These are phyloP conservation scores for Chlorodrepanis virens DNA, from an alignment of 2,113 vertebrate species.

Conservation along the genomic window DNA sequence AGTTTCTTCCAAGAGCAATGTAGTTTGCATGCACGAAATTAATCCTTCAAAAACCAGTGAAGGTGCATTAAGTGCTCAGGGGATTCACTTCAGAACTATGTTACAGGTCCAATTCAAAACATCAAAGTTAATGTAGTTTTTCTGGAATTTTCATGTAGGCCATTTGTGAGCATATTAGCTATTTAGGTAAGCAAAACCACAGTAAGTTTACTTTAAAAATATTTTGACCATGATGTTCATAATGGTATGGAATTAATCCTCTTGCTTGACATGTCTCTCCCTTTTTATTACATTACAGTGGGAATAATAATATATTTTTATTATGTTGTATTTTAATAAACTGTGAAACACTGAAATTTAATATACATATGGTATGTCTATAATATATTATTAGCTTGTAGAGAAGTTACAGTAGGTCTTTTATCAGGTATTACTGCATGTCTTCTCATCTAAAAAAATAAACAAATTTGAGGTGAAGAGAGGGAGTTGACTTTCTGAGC, in stretches of 20 bases:
- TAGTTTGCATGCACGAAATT: not conserved
- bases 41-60: not conserved
- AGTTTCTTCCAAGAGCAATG: not conserved
- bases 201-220: not conserved
- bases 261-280: not conserved
- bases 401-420: not conserved
- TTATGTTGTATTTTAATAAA: not conserved
- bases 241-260: not conserved
- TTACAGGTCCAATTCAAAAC: not conserved
- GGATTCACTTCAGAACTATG: not conserved
- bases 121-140: not conserved
- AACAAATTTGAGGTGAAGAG: not conserved
- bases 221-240: not conserved
- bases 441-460: not conserved
- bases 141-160: not conserved
- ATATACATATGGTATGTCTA: not conserved
- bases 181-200: not conserved
- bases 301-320: not conserved
- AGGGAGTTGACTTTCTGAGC: not conserved
- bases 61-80: not conserved
- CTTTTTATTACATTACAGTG: not conserved
- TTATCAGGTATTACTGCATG: not conserved
- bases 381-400: not conserved
- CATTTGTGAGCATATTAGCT: not conserved
- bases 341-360: not conserved